Evolutionary conservation across 1,140 invertebrate species (phyloP), one percentile per base, ranked within the genome.

Genomic region (Ceratosolen fusciceps): DNA sequence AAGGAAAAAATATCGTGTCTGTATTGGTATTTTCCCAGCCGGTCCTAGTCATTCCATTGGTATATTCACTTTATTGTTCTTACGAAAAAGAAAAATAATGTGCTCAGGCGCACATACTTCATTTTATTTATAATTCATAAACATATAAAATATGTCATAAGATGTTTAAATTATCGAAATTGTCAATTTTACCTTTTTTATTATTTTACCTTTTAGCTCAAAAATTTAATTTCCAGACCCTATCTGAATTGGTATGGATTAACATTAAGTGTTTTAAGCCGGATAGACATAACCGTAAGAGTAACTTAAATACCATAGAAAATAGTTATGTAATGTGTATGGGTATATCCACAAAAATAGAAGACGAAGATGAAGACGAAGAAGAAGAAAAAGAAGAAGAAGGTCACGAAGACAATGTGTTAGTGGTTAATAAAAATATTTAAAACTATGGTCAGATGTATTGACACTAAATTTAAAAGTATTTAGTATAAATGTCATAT

Each of bases 11-110:
- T 10, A 39, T 0, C 67, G 70, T 24, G 49, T 73, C 8, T 84
- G 83, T 24, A 62, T 82, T 37, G 84, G 75, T 7, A 70, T 72
- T 47, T 84, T 85, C 52, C 80, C 82, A 52, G 77, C 62, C 4
- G 67, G 29, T 7, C 39, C 79, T 19, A 21, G 47, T 14, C 81
- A 82, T 58, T 81, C 80, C 9, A 65, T 79, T 16, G 77, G 77
- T 79, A 77, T 5, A 56, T 16, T 43, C 12, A 43, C 39, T 43
- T 43, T 43, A 12, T 12, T n/a, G n/a, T n/a, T n/a, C n/a, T n/a
- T n/a, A n/a, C n/a, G n/a, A n/a, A n/a, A n/a, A n/a, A n/a, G n/a
- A n/a, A n/a, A n/a, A n/a, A n/a, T n/a, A n/a, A n/a, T n/a, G n/a
- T n/a, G n/a, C n/a, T n/a, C n/a, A n/a, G n/a, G n/a, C n/a, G n/a